Conservation (phyloP, 2,797 vertebrate genomes). For the Ispidina lecontei region DNA sequence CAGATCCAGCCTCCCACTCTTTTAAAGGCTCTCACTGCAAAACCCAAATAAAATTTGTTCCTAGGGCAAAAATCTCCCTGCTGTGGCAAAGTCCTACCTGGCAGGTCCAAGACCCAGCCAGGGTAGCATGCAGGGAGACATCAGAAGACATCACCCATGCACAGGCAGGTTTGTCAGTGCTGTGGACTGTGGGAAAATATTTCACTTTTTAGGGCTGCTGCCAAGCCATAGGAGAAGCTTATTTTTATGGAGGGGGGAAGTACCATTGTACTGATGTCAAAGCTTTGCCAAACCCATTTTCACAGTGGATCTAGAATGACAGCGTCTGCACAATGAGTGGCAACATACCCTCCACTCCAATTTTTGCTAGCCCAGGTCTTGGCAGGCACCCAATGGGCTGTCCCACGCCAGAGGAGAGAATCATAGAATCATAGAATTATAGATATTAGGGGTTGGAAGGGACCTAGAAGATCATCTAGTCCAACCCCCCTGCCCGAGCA, state of each 20-base stretch:
- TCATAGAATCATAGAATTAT: too few relatives aligned
- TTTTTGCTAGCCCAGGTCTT: background rate
- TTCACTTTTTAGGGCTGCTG: background rate
- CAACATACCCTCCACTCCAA: background rate
- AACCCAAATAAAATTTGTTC: background rate
- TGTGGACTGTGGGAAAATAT: background rate
- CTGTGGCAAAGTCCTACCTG: background rate
- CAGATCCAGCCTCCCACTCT: background rate
- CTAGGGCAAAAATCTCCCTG: background rate
- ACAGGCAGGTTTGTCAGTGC: background rate
- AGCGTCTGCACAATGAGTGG: background rate
- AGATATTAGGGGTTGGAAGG: too few relatives aligned
- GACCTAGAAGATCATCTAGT: too few relatives aligned
- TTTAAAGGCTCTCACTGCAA: background rate
- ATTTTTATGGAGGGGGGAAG: background rate
- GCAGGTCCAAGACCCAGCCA: background rate
- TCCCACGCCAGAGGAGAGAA: background rate
- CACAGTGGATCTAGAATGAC: background rate
- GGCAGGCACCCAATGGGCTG: rapidly evolving
- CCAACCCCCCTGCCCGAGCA: too few relatives aligned
- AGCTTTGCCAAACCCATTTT: background rate
- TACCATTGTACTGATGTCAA: background rate
- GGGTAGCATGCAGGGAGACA: rapidly evolving
- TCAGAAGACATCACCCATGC: rapidly evolving
- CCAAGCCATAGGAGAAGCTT: background rate